These are phyloP conservation scores for Dryocosmus kuriphilus DNA, from an alignment of 2,888 invertebrate genomes.

Conservation along the genomic window DNA sequence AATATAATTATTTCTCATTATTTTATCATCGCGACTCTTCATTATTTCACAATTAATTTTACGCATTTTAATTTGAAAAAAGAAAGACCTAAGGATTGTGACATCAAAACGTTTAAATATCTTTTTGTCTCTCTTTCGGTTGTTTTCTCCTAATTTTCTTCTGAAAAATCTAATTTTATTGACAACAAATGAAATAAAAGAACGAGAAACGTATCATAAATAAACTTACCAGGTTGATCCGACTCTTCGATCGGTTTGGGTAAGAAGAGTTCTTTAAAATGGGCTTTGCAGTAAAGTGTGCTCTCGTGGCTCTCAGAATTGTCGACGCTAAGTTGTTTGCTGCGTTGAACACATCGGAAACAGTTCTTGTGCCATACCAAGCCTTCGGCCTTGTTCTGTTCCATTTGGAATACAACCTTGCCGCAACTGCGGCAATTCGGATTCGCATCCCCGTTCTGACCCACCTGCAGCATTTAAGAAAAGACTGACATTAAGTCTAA, in stretches of 20 bases:
- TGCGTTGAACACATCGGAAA: conserved; percentile 95
- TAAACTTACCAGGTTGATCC: conserved; percentile 81
- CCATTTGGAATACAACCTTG: conserved; percentile 97
- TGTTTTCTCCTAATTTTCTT: not conserved
- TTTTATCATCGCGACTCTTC: too few species aligned
- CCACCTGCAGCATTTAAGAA: conserved; percentile 64
- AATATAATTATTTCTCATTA: too few species aligned
- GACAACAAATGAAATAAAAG: not conserved
- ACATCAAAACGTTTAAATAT: not conserved
- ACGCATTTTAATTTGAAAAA: too few species aligned
- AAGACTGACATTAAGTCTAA: not conserved
- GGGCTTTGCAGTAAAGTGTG: conserved; percentile 93
- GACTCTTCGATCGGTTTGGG: conserved; percentile 92
- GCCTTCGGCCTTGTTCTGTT: conserved; percentile 95
- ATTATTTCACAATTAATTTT: too few species aligned
- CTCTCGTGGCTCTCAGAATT: conserved; percentile 96
- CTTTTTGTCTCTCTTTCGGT: too few species aligned
- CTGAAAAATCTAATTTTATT: not conserved
- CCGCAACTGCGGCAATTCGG: conserved; percentile 90
- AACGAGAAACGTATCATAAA: conserved; percentile 20
- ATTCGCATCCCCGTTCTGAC: conserved; percentile 79
- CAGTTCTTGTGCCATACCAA: conserved; percentile 96
- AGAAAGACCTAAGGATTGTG: too few species aligned
- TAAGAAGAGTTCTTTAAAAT: conserved; percentile 94
- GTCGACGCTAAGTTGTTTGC: conserved; percentile 95